Evolutionary conservation across 2,888 invertebrate genomes (phyloP).

Genomic region (Allophyes oxyacanthae): DNA sequence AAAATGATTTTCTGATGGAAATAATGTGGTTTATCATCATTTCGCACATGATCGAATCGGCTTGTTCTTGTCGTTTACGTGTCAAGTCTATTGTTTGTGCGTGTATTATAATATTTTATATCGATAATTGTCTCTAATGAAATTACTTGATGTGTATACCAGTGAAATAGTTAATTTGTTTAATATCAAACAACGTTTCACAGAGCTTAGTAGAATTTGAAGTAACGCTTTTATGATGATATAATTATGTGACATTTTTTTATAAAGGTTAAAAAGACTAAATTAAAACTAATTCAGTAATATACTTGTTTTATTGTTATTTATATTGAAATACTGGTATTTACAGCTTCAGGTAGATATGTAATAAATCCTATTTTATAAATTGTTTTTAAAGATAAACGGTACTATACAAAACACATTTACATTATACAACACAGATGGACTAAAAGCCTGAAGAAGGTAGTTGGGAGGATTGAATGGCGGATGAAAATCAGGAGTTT

Average conservation of each 20-base stretch:
- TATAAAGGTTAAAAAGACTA: conserved; percentile 30
- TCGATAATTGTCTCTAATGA: background rate
- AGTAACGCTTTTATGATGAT: conserved; percentile 31
- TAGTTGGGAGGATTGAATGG: too few species aligned
- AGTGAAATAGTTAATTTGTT: conserved; percentile 18
- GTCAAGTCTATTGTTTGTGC: too few species aligned
- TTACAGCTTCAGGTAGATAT: conserved; percentile 19
- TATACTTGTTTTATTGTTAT: conserved; percentile 46
- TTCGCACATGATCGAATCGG: too few species aligned
- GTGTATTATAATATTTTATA: too few species aligned
- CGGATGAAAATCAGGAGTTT: too few species aligned
- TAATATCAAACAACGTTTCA: background rate
- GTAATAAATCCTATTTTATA: background rate
- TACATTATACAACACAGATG: too few species aligned
- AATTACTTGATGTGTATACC: background rate
- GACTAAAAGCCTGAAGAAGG: too few species aligned
- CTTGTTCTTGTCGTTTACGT: too few species aligned
- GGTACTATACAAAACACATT: too few species aligned
- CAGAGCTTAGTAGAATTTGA: conserved; percentile 24
- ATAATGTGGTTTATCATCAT: too few species aligned
- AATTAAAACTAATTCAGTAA: conserved; percentile 33
- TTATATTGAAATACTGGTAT: conserved; percentile 46
- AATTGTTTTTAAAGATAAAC: background rate
- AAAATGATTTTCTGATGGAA: too few species aligned
- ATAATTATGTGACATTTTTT: conserved; percentile 32